Percentiles rank a stretch among this genome's conserved stretches.
Evolutionary conservation across 2,888 invertebrate genomes (phyloP).

Genomic region (Ophonus ardosiacus): DNA sequence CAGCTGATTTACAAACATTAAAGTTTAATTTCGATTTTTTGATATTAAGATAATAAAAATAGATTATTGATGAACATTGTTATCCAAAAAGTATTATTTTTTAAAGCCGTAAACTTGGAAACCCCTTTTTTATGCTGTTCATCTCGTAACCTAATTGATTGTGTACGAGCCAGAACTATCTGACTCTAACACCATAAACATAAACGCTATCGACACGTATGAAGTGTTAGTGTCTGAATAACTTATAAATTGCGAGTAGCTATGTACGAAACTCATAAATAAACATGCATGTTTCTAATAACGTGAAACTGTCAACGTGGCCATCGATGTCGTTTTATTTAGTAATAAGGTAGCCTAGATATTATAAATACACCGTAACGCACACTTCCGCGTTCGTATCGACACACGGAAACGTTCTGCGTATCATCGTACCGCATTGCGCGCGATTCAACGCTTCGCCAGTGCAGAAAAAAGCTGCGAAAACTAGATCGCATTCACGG

Average conservation of each 20-base stretch:
- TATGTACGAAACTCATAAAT: slow-evolving; percentile 35
- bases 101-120: too few species aligned
- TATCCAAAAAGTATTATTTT: too few species aligned
- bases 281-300: slow-evolving; percentile 51
- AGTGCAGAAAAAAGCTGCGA: slow-evolving; percentile 56
- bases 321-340: slow-evolving; percentile 62
- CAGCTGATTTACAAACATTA: too few species aligned
- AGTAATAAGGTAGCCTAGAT: slow-evolving; percentile 64
- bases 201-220: slow-evolving; percentile 34
- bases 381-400: slow-evolving; percentile 62
- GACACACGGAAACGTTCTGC: slow-evolving; percentile 60
- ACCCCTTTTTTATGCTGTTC: slow-evolving; percentile 25
- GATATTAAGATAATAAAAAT: too few species aligned
- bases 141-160: slow-evolving; percentile 34
- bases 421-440: slow-evolving; percentile 57
- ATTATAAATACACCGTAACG: slow-evolving; percentile 63
- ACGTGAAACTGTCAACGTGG: slow-evolving; percentile 58
- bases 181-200: slow-evolving; percentile 14
- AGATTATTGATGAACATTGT: too few species aligned
- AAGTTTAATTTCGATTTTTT: too few species aligned
- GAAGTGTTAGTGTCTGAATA: slow-evolving; percentile 17
- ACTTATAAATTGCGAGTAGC: slow-evolving; percentile 31
- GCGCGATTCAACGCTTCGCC: slow-evolving; percentile 56
- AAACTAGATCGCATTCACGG: slow-evolving; percentile 51
- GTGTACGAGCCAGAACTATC: slow-evolving; percentile 26